phyloP scores from a whole-genome alignment of 2,797 vertebrate species.

The Adrianichthys oophorus region DNA sequence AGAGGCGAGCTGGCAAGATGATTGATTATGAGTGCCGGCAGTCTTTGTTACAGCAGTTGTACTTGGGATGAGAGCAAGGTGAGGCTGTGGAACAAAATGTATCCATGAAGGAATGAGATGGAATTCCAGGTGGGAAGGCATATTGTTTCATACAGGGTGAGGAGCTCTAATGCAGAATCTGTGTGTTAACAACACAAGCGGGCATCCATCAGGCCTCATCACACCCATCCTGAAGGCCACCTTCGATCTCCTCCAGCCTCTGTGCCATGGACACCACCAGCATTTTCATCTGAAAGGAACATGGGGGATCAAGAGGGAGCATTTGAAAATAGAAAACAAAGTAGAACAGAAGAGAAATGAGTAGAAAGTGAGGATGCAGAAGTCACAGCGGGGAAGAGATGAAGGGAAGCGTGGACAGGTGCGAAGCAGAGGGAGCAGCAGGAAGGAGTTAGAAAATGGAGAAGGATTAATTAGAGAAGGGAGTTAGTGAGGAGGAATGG shows the following conservation, averaged over 20 bases:
- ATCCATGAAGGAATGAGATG: slow-evolving; percentile 2
- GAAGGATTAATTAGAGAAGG: slow-evolving; percentile 50
- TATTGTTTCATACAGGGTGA: neutral
- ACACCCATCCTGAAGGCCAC: slow-evolving; percentile 44
- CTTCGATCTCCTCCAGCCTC: slow-evolving; percentile 74
- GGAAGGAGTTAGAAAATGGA: slow-evolving; percentile 43
- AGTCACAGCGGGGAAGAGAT: slow-evolving; percentile 10
- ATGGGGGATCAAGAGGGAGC: neutral
- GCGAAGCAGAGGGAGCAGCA: slow-evolving; percentile 51
- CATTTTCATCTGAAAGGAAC: slow-evolving; percentile 73
- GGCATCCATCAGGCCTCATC: slow-evolving; percentile 27
- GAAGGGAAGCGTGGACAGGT: slow-evolving; percentile 52
- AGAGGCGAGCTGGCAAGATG: slow-evolving; percentile 60
- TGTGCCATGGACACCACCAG: slow-evolving; percentile 78
- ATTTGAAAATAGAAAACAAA: slow-evolving; percentile 1
- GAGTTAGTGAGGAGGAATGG: slow-evolving; percentile 14
- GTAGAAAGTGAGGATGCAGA: slow-evolving; percentile 2
- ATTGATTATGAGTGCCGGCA: slow-evolving; percentile 66
- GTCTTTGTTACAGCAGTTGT: slow-evolving; percentile 60
- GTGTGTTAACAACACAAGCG: neutral
- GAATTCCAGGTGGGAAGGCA: slow-evolving; percentile 9
- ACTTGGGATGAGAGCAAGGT: slow-evolving; percentile 50
- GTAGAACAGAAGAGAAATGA: neutral
- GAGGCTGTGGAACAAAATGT: slow-evolving; percentile 36
- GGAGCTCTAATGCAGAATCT: neutral